Conservation (phyloP, 2,797 vertebrate genomes). For the Sebastes goodei region DNA sequence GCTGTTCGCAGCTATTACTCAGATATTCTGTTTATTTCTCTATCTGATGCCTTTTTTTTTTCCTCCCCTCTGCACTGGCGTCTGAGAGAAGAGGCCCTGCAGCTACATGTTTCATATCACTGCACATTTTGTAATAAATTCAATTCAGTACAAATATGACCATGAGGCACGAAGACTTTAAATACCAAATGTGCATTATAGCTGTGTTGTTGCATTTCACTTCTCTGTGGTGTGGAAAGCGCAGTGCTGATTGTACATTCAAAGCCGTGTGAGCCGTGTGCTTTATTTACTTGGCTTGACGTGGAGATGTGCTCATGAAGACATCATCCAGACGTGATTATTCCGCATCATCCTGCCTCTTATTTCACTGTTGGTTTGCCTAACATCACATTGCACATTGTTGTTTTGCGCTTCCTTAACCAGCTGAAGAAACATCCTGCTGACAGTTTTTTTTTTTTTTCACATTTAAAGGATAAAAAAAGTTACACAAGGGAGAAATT, state of each 20-base stretch:
- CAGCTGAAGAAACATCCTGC: conserved; percentile 1
- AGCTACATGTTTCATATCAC: conserved; percentile 85
- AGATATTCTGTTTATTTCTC: conserved; percentile 79
- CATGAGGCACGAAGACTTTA: conserved; percentile 82
- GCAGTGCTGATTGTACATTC: conserved; percentile 50
- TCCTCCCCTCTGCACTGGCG: conserved; percentile 52
- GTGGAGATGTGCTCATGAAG: conserved; percentile 59
- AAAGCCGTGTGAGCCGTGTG: conserved; percentile 42
- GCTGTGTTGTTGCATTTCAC: conserved; percentile 63
- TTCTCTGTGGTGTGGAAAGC: conserved; percentile 52
- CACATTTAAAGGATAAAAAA: not conserved
- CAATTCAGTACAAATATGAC: conserved; percentile 84
- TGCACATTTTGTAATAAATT: conserved; percentile 85
- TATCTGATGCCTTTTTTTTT: conserved; percentile 70
- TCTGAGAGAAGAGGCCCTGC: conserved; percentile 72
- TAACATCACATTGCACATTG: conserved; percentile 32
- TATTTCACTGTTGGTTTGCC: conserved; percentile 36
- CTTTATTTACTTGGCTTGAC: conserved; percentile 63
- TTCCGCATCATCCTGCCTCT: conserved; percentile 62
- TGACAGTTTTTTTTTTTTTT: not conserved
- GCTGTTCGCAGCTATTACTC: conserved; percentile 60
- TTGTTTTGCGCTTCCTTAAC: conserved; percentile 35
- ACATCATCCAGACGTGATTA: conserved; percentile 75
- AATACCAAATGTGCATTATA: conserved; percentile 82
- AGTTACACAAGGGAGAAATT: conserved; percentile 16